Percentiles rank a stretch among this genome's conserved stretches.
phyloP scores from a whole-genome alignment of 2,888 invertebrate genomes.

The Eupsilia transversa region DNA sequence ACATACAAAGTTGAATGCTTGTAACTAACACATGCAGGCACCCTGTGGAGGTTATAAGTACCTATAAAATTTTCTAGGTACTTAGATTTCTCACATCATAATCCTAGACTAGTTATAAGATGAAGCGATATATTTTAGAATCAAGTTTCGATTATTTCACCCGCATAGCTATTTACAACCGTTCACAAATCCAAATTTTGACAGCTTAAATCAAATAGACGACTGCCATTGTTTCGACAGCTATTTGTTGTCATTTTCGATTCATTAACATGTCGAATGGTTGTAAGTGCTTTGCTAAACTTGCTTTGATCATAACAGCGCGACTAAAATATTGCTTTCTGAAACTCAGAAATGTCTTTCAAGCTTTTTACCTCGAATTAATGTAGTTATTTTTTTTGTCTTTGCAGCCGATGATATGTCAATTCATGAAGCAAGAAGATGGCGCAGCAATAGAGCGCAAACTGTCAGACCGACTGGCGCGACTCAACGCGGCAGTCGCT shows the following conservation, averaged over 20 bases:
- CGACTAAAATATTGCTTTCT: neutral
- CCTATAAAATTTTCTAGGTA: neutral
- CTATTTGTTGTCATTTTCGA: no score
- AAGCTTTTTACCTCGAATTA: neutral
- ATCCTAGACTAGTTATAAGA: neutral
- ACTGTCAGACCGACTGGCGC: slow-evolving; percentile 59
- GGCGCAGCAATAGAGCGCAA: slow-evolving; percentile 49
- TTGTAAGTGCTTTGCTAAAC: no score
- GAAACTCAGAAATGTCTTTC: neutral
- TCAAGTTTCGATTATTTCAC: neutral
- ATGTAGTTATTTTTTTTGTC: neutral
- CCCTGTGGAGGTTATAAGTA: neutral
- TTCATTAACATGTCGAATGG: no score
- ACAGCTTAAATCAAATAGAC: no score
- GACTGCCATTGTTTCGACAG: no score
- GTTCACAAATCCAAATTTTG: no score
- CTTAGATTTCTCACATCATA: neutral
- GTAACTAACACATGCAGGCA: neutral
- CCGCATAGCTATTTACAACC: no score
- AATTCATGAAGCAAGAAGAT: slow-evolving; percentile 45
- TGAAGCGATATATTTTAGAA: neutral
- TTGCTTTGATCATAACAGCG: neutral
- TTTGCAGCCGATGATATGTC: slow-evolving; percentile 29
- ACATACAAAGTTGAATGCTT: neutral
- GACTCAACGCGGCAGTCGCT: slow-evolving; percentile 71